Conservation (phyloP, 2,797 vertebrate genomes). For the Darevskia mixta region DNA sequence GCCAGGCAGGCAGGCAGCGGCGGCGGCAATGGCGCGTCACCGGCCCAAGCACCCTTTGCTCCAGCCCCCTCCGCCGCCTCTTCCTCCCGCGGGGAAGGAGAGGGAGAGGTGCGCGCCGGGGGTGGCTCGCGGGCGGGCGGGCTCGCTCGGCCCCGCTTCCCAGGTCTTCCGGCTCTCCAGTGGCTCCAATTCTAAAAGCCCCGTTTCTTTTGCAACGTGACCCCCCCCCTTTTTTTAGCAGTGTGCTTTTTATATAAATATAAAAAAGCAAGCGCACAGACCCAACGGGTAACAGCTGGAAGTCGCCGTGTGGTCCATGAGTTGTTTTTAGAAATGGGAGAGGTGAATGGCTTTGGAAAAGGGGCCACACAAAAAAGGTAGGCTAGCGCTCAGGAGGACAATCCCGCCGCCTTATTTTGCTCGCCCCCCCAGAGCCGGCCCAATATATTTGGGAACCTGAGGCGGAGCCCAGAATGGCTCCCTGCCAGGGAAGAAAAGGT, state of each 20-base stretch:
- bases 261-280: too few species aligned
- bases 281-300: too few species aligned
- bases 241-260: too few species aligned
- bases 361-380: too few species aligned
- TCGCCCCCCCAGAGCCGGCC: background rate
- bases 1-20: background rate
- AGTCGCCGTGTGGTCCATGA: too few species aligned
- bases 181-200: background rate
- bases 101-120: background rate
- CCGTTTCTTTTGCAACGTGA: background rate
- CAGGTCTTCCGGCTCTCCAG: background rate
- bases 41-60: background rate
- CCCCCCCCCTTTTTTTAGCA: background rate
- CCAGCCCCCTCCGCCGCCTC: background rate
- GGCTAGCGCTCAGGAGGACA: background rate
- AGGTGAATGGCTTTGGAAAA: too few species aligned
- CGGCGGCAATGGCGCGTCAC: slow-evolving; percentile 5
- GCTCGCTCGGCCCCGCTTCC: background rate
- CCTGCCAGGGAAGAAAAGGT: too few species aligned
- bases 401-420: background rate
- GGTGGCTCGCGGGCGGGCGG: too few species aligned
- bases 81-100: background rate
- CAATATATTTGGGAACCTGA: too few species aligned
- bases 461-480: too few species aligned
- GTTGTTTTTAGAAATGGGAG: too few species aligned